Conservation (phyloP, 2,888 invertebrate species). For the Marronus borbonicus region DNA sequence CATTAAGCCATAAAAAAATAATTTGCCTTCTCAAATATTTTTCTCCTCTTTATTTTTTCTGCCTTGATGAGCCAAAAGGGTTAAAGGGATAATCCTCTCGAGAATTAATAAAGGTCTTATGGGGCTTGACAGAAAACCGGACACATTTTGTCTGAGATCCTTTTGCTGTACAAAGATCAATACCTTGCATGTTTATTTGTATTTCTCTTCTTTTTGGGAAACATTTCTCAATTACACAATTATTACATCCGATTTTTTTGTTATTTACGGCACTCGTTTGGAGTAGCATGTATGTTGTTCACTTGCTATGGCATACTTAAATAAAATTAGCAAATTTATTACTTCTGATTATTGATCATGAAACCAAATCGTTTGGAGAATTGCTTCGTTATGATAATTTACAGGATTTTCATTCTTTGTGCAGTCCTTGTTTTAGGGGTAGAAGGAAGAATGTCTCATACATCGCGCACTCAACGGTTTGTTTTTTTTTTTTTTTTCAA, state of each 20-base stretch:
- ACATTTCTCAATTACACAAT: background rate
- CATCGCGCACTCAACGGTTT: no score
- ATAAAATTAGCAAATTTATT: no score
- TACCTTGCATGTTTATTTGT: background rate
- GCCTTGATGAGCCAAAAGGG: slow-evolving; percentile 32
- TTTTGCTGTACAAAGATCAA: slow-evolving; percentile 15
- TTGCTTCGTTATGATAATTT: no score
- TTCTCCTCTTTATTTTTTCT: slow-evolving; percentile 17
- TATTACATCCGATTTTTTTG: background rate
- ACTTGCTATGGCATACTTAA: no score
- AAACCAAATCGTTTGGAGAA: no score
- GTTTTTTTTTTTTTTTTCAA: no score
- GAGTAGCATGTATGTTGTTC: background rate
- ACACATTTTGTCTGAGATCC: background rate
- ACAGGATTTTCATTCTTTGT: no score
- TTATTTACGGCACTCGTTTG: background rate
- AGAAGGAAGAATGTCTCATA: no score
- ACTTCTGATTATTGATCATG: no score
- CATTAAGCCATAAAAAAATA: slow-evolving; percentile 44
- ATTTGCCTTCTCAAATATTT: slow-evolving; percentile 21
- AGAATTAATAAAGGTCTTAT: slow-evolving; percentile 27
- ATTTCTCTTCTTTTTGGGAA: background rate
- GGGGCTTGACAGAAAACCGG: background rate
- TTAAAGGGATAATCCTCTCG: slow-evolving; percentile 30
- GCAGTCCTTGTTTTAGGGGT: no score